phyloP scores from a whole-genome alignment of 1,140 invertebrate genomes.

The Brachionus asplanchnoidis region DNA sequence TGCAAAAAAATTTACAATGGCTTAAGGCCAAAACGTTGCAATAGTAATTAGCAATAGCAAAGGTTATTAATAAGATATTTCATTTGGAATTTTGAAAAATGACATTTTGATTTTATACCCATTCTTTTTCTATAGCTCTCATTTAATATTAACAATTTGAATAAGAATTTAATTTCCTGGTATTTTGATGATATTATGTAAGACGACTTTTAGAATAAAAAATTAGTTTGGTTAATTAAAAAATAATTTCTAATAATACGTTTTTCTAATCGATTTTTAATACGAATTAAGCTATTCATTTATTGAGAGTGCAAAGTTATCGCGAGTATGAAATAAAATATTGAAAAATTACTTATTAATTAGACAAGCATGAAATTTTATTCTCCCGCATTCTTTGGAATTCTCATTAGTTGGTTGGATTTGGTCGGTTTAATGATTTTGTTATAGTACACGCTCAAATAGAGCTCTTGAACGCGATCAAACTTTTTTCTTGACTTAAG shows the following conservation, averaged over 20 bases:
- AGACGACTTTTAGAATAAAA: background rate
- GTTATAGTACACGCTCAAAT: background rate
- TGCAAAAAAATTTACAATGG: background rate
- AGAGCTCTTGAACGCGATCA: background rate
- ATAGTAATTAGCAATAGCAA: background rate
- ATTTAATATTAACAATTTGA: background rate
- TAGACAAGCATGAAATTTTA: background rate
- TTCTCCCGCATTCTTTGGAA: background rate
- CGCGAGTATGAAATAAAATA: background rate
- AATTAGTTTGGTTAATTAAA: background rate
- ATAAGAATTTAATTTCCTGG: background rate
- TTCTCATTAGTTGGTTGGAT: background rate
- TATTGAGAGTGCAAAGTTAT: background rate
- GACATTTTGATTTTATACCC: background rate
- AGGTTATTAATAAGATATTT: background rate
- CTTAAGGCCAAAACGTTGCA: background rate
- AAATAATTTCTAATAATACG: background rate
- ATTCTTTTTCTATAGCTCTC: background rate
- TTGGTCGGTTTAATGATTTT: background rate
- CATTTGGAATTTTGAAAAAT: background rate
- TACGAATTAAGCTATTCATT: background rate
- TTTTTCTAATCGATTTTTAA: background rate
- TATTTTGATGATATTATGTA: background rate
- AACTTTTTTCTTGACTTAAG: background rate
- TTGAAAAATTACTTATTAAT: conserved; percentile 17